Percentiles rank a stretch among this genome's conserved stretches.
These are phyloP conservation scores for Agrotis exclamationis DNA, from an alignment of 2,888 invertebrate species.

Conservation along the genomic window DNA sequence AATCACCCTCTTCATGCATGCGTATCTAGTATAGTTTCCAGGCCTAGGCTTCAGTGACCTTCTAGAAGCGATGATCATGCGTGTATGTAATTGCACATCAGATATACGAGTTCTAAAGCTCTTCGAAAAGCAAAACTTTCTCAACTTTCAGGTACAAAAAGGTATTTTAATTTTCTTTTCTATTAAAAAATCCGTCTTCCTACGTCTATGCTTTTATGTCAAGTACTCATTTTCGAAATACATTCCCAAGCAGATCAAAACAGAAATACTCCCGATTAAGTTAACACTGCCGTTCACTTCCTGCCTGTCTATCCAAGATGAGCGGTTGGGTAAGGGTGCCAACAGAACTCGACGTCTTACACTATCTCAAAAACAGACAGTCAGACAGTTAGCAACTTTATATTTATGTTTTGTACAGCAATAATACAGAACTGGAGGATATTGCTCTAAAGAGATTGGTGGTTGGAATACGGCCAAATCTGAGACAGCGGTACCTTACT, in stretches of 20 bases:
- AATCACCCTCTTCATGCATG: no score
- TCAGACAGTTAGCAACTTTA: slow-evolving; percentile 69
- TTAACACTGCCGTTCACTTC: slow-evolving; percentile 27
- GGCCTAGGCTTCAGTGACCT: no score
- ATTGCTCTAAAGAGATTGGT: slow-evolving; percentile 78
- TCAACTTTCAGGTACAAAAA: no score
- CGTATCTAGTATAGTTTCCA: no score
- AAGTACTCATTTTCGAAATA: neutral
- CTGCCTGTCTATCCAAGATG: slow-evolving; percentile 17
- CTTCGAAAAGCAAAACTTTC: no score
- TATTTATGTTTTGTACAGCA: slow-evolving; percentile 72
- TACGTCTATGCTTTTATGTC: no score
- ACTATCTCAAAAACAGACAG: slow-evolving; percentile 61
- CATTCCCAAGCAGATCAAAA: neutral
- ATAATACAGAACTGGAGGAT: slow-evolving; percentile 68
- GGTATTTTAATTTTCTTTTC: no score
- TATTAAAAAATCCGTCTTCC: no score
- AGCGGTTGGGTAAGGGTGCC: slow-evolving; percentile 49
- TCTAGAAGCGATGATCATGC: no score
- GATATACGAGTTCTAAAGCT: no score
- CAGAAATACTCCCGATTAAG: neutral
- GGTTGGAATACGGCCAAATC: slow-evolving; percentile 79
- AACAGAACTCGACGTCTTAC: slow-evolving; percentile 57
- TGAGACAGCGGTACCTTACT: slow-evolving; percentile 62
- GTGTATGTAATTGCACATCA: no score